Evolutionary conservation across 2,113 vertebrate species (phyloP).

Genomic region (Carassius gibelio): DNA sequence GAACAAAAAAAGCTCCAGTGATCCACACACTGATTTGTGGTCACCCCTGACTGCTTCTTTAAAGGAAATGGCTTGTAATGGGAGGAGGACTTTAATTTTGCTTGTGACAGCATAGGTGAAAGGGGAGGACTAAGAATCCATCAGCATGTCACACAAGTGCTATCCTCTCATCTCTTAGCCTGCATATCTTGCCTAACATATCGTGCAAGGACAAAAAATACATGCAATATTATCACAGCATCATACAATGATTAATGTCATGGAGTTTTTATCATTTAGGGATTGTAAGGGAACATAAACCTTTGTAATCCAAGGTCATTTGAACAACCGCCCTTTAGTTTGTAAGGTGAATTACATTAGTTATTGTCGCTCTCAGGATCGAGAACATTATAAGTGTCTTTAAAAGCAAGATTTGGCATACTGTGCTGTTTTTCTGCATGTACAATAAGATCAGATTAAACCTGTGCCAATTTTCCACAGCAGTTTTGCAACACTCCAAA

Average conservation of each 20-base stretch:
- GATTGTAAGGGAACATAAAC: background rate
- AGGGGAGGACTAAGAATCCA: constrained; percentile 8
- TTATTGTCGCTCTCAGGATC: background rate
- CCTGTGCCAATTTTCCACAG: background rate
- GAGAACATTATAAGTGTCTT: background rate
- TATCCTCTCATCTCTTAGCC: constrained; percentile 11
- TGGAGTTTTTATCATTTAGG: background rate
- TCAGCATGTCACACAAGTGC: background rate
- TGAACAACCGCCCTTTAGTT: background rate
- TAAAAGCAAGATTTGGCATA: background rate
- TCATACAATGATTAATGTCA: background rate
- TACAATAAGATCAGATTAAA: background rate
- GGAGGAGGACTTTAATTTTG: constrained; percentile 12
- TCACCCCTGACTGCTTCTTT: background rate
- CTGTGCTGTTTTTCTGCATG: background rate
- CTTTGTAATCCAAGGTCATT: background rate
- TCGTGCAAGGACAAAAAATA: background rate
- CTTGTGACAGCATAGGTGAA: background rate
- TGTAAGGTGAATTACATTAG: background rate
- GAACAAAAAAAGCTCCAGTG: constrained; percentile 29
- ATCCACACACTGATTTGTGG: background rate
- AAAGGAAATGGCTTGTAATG: constrained; percentile 25
- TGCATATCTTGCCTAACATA: background rate
- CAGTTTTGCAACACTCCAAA: background rate
- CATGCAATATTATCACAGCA: background rate